Base-by-base conservation (phyloP, 2,113 vertebrate genomes). In the Leuciscus idus region DNA sequence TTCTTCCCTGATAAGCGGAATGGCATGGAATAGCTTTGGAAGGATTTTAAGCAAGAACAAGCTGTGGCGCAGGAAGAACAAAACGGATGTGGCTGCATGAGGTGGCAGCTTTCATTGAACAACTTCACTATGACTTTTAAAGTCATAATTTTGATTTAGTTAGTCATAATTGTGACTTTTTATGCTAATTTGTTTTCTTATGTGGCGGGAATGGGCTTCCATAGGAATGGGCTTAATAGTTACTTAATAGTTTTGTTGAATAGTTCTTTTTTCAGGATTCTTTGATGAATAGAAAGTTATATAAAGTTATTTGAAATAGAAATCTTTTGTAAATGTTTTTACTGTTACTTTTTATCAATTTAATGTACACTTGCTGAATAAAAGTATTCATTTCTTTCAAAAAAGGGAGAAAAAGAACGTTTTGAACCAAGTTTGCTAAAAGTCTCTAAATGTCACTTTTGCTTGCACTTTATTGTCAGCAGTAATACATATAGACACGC, bases 41-140 rank as follows among this genome's bases (percentile, higher is more conserved):
- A 85, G 9, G 2, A 39, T 74, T 57, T 28, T 23, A 59, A 57
- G 23, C 33, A 74, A 74, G 23, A 84, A 30, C 21, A 30, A 72
- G 46, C 70, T 86, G 17, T 76, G 70, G 79, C n/a, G 26, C 11
- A 46, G 73, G 39, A 76, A 76, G 72, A 84, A 62, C 72, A 75
- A 84, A 48, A 84, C 39, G 7, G 52, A 64, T 15, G 55, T 75
- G 19, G 83, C 83, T 43, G 43, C 43, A 43, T 84, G 70, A 72
- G 64, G 46, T 72, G 46, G 19, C 46, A 26, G 28, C 17, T 43
- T 43, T 9, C 8, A 43, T 43, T 43, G 43, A 43, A 39, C 39
- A 39, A 39, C 39, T 39, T 39, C 39, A 7, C 39, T 39, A 39
- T 39, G 39, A 43, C 8, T 43, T 43, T 43, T 43, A 43, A 43